Percentiles rank a stretch among this genome's conserved stretches.
Evolutionary conservation across 1,140 invertebrate genomes (phyloP).

Genomic region (Drosophila littoralis): DNA sequence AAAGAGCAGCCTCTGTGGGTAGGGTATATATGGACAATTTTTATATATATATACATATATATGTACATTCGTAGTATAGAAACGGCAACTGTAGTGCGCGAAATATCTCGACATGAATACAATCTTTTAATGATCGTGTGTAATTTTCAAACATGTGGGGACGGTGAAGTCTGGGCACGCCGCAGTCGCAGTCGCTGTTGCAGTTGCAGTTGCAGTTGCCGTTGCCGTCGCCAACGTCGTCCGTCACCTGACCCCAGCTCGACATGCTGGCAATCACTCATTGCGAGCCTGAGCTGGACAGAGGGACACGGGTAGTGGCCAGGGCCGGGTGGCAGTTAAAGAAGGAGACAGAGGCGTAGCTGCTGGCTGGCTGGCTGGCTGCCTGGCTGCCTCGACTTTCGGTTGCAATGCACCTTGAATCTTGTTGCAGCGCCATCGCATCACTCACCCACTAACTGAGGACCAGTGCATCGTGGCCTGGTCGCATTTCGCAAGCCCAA

Average conservation of each 20-base stretch:
- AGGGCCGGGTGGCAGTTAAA: constrained; percentile 5
- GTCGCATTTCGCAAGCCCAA: constrained; percentile 57
- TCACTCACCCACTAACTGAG: constrained; percentile 75
- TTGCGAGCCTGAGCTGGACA: constrained; percentile 35
- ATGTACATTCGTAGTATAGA: neutral
- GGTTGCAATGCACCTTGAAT: constrained; percentile 71
- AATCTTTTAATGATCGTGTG: constrained; percentile 83
- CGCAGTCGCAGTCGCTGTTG: constrained; percentile 17
- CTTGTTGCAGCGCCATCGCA: constrained; percentile 52
- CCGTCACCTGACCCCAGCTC: constrained; percentile 75
- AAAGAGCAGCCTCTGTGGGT: neutral
- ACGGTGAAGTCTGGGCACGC: constrained; percentile 45
- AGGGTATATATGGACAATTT: constrained; percentile 3
- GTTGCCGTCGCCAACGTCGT: constrained; percentile 38
- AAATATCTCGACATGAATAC: constrained; percentile 81
- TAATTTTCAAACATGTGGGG: constrained; percentile 76
- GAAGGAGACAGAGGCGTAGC: constrained; percentile 37
- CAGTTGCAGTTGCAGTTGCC: constrained; percentile 12
- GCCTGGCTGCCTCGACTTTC: constrained; percentile 49
- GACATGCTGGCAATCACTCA: constrained; percentile 73
- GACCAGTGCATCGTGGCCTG: constrained; percentile 43
- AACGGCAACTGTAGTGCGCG: constrained; percentile 27
- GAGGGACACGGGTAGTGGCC: constrained; percentile 7
- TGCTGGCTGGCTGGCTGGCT: neutral
- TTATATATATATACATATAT: neutral